These are phyloP conservation scores for Micromussa lordhowensis DNA, from an alignment of 92 coral and sea anemone genomes.

Conservation along the genomic window DNA sequence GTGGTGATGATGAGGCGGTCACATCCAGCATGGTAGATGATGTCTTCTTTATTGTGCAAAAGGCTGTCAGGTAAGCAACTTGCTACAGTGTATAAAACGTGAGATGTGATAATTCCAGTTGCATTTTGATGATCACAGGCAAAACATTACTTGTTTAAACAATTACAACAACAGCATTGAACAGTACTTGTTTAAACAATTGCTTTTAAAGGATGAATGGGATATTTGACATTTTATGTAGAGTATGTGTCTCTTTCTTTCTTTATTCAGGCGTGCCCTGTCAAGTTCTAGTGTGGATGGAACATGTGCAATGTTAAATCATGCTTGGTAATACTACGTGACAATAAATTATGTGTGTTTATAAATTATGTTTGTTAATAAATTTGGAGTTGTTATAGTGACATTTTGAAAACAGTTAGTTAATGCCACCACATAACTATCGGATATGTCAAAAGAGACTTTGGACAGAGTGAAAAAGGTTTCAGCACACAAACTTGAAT, in stretches of 20 bases:
- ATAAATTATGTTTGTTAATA: neutral
- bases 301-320: slow-evolving; percentile 98
- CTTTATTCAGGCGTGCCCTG: slow-evolving; percentile 74
- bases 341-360: neutral
- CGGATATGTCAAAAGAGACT: neutral
- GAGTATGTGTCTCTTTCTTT: neutral
- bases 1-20: slow-evolving; percentile 84
- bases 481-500: neutral
- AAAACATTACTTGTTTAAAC: no score
- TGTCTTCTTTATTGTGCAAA: slow-evolving; percentile 94
- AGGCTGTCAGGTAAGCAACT: slow-evolving; percentile 79
- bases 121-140: neutral
- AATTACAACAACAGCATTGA: no score
- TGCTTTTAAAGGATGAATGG: no score
- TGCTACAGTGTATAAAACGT: neutral
- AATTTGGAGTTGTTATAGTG: neutral
- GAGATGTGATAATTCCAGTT: neutral
- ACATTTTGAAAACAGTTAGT: neutral
- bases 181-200: no score
- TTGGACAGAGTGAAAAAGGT: neutral
- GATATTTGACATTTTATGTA: neutral
- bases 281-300: slow-evolving; percentile 99
- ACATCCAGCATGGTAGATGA: slow-evolving; percentile 99
- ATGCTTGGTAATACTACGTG: slow-evolving; percentile 77
- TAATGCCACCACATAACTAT: neutral